phyloP scores from a whole-genome alignment of 1,140 invertebrate genomes.

The Lasioglossum baleicum region DNA sequence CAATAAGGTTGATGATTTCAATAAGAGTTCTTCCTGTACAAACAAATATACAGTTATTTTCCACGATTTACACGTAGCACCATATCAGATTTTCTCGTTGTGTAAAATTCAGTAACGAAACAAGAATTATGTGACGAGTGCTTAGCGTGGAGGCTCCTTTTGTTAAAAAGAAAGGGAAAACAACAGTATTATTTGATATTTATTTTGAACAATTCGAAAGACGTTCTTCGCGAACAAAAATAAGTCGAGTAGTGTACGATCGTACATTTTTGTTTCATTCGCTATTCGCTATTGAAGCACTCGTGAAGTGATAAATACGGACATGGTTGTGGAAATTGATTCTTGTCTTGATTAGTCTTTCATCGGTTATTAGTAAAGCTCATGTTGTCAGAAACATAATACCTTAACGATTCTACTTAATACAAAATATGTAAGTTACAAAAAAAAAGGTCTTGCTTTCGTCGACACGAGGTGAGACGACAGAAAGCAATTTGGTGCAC shows the following conservation, averaged over 20 bases:
- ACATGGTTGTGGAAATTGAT: slow-evolving; percentile 43
- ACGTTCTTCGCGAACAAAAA: neutral
- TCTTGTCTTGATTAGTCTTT: slow-evolving; percentile 45
- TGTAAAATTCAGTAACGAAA: slow-evolving; percentile 14
- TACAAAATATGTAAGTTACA: slow-evolving; percentile 33
- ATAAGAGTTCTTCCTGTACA: slow-evolving; percentile 50
- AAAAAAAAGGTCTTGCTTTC: slow-evolving; percentile 46
- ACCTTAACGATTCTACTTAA: slow-evolving; percentile 51
- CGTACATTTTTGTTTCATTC: slow-evolving; percentile 1
- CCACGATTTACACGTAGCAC: slow-evolving; percentile 44
- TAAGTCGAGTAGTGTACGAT: neutral
- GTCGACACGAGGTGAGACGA: slow-evolving; percentile 56
- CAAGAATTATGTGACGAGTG: slow-evolving; percentile 12
- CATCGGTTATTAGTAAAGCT: slow-evolving; percentile 42
- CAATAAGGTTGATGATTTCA: slow-evolving; percentile 45
- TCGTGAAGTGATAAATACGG: neutral
- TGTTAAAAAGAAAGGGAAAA: neutral
- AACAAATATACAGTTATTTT: slow-evolving; percentile 47
- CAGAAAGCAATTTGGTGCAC: slow-evolving; percentile 69
- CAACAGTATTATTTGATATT: slow-evolving; percentile 8
- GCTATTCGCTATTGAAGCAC: slow-evolving; percentile 18
- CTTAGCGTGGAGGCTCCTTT: slow-evolving; percentile 10
- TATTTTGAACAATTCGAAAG: slow-evolving; percentile 5
- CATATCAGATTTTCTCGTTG: slow-evolving; percentile 40
- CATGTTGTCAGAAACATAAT: slow-evolving; percentile 43